phyloP scores from a whole-genome alignment of 2,888 invertebrate genomes.

The Eilema depressum region DNA sequence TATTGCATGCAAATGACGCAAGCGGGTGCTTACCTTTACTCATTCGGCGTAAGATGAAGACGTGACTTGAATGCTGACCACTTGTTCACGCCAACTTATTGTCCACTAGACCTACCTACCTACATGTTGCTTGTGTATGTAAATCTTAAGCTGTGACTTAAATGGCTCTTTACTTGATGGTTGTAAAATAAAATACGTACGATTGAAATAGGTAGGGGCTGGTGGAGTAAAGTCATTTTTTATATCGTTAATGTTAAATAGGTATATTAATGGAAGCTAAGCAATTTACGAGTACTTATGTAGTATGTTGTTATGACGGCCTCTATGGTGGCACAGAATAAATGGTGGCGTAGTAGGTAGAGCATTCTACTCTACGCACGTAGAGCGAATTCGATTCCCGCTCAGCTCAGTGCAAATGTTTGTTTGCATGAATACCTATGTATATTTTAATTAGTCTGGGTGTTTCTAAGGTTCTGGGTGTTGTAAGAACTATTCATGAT shows the following conservation, averaged over 20 bases:
- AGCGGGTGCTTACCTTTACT: conserved; percentile 50
- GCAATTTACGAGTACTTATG: neutral
- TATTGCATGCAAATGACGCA: conserved; percentile 48
- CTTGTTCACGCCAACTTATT: conserved; percentile 62
- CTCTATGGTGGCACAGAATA: no score
- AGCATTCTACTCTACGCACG: no score
- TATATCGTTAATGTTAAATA: neutral
- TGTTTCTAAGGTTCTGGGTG: no score
- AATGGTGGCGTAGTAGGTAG: no score
- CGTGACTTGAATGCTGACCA: conserved; percentile 60
- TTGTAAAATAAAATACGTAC: conserved; percentile 48
- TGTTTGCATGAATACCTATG: no score
- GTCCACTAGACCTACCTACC: conserved; percentile 60
- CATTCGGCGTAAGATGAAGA: conserved; percentile 59
- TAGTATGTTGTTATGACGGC: no score
- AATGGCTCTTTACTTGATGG: conserved; percentile 57
- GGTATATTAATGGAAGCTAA: neutral
- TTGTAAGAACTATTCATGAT: conserved; percentile 14
- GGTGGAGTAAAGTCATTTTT: neutral
- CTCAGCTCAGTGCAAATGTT: no score
- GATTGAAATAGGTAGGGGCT: conserved; percentile 27
- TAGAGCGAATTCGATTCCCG: no score
- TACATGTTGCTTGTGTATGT: conserved; percentile 67
- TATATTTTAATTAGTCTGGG: no score
- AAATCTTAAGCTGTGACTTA: conserved; percentile 58